phyloP scores from a whole-genome alignment of 1,140 invertebrate species.

The Macrobrachium nipponense region DNA sequence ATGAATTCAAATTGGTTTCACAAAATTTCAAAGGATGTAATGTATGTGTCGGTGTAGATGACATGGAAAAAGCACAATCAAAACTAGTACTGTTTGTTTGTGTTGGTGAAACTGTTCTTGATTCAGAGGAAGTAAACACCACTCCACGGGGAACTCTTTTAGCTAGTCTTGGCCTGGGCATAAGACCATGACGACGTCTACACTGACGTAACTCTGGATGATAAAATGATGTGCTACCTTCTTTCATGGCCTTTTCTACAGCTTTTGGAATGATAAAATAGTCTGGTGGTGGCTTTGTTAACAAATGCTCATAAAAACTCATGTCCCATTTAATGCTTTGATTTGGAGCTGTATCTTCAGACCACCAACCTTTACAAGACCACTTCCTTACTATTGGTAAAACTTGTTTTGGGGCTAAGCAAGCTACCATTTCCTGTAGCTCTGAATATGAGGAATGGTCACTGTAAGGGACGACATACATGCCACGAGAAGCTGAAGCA shows the following conservation, averaged over 20 bases:
- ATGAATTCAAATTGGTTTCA: no score
- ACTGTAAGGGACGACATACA: slow-evolving; percentile 41
- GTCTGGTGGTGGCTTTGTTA: slow-evolving; percentile 28
- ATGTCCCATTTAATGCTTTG: slow-evolving; percentile 36
- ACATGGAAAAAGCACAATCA: no score
- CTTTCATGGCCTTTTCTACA: not conserved
- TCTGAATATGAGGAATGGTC: slow-evolving; percentile 49
- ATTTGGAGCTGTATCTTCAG: slow-evolving; percentile 35
- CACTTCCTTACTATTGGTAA: slow-evolving; percentile 34
- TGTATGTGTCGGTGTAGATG: no score
- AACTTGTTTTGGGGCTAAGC: slow-evolving; percentile 28
- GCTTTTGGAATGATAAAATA: slow-evolving; percentile 37
- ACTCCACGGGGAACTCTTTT: no score
- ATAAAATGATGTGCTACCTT: not conserved
- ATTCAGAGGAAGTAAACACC: no score
- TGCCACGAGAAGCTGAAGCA: slow-evolving; percentile 15
- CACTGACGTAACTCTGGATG: no score
- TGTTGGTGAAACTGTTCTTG: no score
- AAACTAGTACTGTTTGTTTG: no score
- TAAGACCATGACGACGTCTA: no score
- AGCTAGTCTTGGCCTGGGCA: no score
- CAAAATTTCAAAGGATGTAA: no score
- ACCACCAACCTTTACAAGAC: slow-evolving; percentile 42
- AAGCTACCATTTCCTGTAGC: slow-evolving; percentile 42
- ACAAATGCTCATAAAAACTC: slow-evolving; percentile 34